phyloP scores from a whole-genome alignment of 2,797 vertebrate genomes.

The Fistularia commersonii region DNA sequence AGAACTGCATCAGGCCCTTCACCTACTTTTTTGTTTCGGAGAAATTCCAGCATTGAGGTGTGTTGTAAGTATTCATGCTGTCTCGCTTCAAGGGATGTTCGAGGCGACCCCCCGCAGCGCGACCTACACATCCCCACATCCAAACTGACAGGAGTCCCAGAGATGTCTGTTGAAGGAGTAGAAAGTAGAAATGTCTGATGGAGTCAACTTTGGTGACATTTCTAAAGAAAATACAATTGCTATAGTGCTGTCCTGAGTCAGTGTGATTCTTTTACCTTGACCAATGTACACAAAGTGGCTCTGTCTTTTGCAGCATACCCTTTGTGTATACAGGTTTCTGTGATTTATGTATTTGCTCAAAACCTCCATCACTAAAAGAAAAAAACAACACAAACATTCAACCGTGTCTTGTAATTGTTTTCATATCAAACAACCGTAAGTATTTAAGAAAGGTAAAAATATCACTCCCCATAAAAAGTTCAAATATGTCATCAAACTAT shows the following conservation, averaged over 20 bases:
- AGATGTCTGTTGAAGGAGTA: slow-evolving; percentile 66
- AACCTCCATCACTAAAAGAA: slow-evolving; percentile 59
- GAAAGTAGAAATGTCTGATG: neutral
- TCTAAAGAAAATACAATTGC: too few species aligned
- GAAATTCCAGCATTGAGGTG: slow-evolving; percentile 76
- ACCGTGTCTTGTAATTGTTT: neutral
- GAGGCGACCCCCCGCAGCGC: slow-evolving; percentile 60
- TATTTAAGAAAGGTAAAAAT: too few species aligned
- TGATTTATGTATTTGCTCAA: slow-evolving; percentile 50
- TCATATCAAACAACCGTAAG: neutral
- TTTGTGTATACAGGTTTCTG: slow-evolving; percentile 72
- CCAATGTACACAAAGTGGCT: slow-evolving; percentile 74
- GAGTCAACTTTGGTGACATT: too few species aligned
- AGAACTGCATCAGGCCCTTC: neutral
- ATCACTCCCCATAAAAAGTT: too few species aligned
- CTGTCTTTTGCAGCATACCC: slow-evolving; percentile 78
- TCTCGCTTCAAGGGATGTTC: slow-evolving; percentile 26
- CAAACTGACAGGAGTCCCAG: slow-evolving; percentile 74
- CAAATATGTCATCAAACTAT: too few species aligned
- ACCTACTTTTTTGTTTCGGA: slow-evolving; percentile 77
- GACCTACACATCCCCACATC: slow-evolving; percentile 75
- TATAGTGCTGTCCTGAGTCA: too few species aligned
- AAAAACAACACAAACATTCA: neutral
- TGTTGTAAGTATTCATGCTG: slow-evolving; percentile 66
- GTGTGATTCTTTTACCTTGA: slow-evolving; percentile 58